These are phyloP conservation scores for Actinostola sp. DNA, from an alignment of 92 coral and sea anemone genomes.

Conservation along the genomic window DNA sequence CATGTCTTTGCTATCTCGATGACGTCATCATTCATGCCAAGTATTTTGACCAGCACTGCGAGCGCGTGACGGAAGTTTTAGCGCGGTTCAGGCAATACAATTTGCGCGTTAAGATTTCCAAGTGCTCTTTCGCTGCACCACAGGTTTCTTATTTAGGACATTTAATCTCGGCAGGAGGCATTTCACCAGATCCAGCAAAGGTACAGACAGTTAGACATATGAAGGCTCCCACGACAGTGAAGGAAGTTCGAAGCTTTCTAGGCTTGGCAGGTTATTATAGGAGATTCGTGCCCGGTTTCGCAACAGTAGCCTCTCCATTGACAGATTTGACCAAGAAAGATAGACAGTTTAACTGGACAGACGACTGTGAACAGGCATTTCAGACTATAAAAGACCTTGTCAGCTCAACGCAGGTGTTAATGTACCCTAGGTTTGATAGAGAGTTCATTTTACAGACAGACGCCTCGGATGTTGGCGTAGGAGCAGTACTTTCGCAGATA, in stretches of 20 bases:
- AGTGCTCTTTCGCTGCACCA: too few species aligned
- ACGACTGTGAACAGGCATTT: constrained; percentile 36
- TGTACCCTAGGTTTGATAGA: constrained; percentile 28
- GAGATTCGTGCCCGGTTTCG: constrained; percentile 27
- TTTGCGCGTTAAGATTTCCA: too few species aligned
- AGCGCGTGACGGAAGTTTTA: constrained; percentile 16
- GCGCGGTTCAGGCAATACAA: constrained; percentile 19
- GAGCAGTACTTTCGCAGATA: constrained; percentile 35
- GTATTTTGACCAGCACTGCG: constrained; percentile 22
- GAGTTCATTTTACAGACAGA: constrained; percentile 31
- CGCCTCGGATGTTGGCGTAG: constrained; percentile 33
- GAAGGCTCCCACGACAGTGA: constrained; percentile 13
- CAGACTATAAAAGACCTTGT: neutral
- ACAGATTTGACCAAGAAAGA: constrained; percentile 21
- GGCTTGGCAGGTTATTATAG: constrained; percentile 44
- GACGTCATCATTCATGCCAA: too few species aligned
- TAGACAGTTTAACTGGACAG: constrained; percentile 42
- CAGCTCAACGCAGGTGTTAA: constrained; percentile 16
- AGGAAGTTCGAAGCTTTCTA: constrained; percentile 34
- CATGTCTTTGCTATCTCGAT: constrained; percentile 41
- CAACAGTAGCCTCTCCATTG: constrained; percentile 35
- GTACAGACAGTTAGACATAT: constrained; percentile 31
- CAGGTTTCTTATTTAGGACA: too few species aligned
- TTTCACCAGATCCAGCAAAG: constrained; percentile 41
- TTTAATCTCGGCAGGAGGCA: constrained; percentile 26